These are phyloP conservation scores for Rhadina sibilatrix DNA, from an alignment of 2,113 vertebrate species.

Conservation along the genomic window DNA sequence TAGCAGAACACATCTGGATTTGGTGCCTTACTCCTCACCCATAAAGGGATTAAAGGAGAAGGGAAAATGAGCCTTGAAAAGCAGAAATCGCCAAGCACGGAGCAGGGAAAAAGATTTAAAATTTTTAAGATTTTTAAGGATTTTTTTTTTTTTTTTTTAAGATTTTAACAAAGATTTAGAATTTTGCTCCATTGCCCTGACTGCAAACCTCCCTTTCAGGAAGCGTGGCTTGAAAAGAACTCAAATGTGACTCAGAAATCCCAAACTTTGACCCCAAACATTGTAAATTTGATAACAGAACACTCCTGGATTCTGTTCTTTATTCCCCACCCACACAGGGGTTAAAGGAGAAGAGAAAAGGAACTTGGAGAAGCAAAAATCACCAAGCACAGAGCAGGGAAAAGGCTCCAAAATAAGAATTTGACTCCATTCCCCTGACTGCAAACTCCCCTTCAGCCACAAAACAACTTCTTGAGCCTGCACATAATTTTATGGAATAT, in stretches of 20 bases:
- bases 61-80: not conserved
- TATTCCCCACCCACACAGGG: not conserved
- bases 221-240: not conserved
- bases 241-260: not conserved
- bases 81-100: not conserved
- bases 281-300: not conserved
- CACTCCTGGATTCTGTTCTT: not conserved
- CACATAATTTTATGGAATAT: not conserved
- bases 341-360: not conserved
- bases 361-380: not conserved
- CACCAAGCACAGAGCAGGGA: not conserved
- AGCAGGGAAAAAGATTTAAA: not conserved
- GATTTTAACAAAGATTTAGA: too few species aligned
- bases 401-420: not conserved
- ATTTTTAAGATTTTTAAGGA: too few species aligned
- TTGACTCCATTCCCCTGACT: not conserved
- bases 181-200: not conserved
- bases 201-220: not conserved
- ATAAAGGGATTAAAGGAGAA: not conserved
- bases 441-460: not conserved
- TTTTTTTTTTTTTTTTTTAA: too few species aligned
- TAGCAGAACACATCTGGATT: accelerated
- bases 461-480: too few species aligned
- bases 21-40: accelerated
- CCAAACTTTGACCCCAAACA: not conserved